Percentiles rank a stretch among this genome's conserved stretches.
Evolutionary conservation across 2,113 vertebrate genomes (phyloP).

Genomic region (Platichthys flesus): DNA sequence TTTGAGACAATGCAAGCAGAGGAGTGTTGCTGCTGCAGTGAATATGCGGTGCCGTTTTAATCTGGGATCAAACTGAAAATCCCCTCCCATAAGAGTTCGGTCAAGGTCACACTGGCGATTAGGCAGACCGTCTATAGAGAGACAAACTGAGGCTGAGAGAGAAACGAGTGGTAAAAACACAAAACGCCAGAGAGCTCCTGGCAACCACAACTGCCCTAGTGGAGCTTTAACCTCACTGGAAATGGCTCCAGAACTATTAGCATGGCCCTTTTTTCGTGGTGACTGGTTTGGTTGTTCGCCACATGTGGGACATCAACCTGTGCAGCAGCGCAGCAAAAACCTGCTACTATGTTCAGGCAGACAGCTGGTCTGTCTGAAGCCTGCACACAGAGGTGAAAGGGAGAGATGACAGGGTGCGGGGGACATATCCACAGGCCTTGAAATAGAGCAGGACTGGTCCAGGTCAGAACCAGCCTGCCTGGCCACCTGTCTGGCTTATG

Average conservation of each 20-base stretch:
- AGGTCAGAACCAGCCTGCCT: slow-evolving; percentile 65
- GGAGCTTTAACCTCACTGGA: not conserved
- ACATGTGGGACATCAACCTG: slow-evolving; percentile 67
- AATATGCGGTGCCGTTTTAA: slow-evolving; percentile 81
- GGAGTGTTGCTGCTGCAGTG: slow-evolving; percentile 68
- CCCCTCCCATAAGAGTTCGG: slow-evolving; percentile 80
- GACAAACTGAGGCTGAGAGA: slow-evolving; percentile 40
- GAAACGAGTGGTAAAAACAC: not conserved
- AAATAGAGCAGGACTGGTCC: slow-evolving; percentile 73
- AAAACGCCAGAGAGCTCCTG: not conserved
- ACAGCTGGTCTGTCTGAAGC: slow-evolving; percentile 76
- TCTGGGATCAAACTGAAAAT: slow-evolving; percentile 86
- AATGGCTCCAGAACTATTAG: not conserved
- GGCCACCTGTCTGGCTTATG: slow-evolving; percentile 75
- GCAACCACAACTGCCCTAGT: not conserved
- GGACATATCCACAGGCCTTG: slow-evolving; percentile 62
- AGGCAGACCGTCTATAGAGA: slow-evolving; percentile 77
- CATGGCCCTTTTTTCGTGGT: not conserved
- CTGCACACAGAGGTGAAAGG: slow-evolving; percentile 65
- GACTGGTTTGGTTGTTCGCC: slow-evolving; percentile 38
- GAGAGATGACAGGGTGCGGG: slow-evolving; percentile 25
- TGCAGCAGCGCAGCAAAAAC: slow-evolving; percentile 37
- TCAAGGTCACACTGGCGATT: slow-evolving; percentile 82
- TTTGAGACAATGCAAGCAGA: slow-evolving; percentile 58
- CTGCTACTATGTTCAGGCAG: slow-evolving; percentile 67